phyloP scores from a whole-genome alignment of 1,140 invertebrate species.

The Pogonomyrmex californicus region DNA sequence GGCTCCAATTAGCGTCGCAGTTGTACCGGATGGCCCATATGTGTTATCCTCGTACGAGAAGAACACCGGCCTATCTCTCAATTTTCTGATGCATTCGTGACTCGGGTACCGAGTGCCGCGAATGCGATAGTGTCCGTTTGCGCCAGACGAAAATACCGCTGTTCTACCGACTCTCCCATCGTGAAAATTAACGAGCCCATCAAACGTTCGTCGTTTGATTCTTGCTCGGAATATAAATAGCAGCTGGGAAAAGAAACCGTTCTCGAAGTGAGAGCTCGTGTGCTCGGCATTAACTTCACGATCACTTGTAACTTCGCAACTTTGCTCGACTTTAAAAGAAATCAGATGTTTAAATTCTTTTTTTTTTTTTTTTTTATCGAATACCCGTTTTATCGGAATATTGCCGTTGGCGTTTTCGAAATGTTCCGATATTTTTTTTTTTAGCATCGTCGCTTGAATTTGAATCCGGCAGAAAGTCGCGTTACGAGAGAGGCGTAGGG shows the following conservation, averaged over 20 bases:
- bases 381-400: neutral
- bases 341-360: too few relatives aligned
- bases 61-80: conserved; percentile 30
- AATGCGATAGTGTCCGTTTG: neutral
- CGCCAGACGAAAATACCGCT: neutral
- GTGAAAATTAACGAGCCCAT: conserved; percentile 48
- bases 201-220: conserved; percentile 15
- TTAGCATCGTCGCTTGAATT: neutral
- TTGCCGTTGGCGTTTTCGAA: too few relatives aligned
- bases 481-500: neutral
- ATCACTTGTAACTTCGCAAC: neutral
- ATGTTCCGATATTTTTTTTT: neutral
- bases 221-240: conserved; percentile 41
- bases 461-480: conserved; percentile 7
- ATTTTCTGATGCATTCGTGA: conserved; percentile 43
- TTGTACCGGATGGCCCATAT: neutral
- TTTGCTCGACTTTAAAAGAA: too few relatives aligned
- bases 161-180: conserved; percentile 2
- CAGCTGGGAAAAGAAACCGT: neutral
- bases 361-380: too few relatives aligned
- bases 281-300: neutral
- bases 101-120: conserved; percentile 3
- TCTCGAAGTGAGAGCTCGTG: neutral
- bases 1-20: conserved; percentile 43
- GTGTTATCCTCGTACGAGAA: conserved; percentile 27